Conservation (phyloP, 37 sponge, comb jelly and placozoan genomes). For the Corticium candelabrum region DNA sequence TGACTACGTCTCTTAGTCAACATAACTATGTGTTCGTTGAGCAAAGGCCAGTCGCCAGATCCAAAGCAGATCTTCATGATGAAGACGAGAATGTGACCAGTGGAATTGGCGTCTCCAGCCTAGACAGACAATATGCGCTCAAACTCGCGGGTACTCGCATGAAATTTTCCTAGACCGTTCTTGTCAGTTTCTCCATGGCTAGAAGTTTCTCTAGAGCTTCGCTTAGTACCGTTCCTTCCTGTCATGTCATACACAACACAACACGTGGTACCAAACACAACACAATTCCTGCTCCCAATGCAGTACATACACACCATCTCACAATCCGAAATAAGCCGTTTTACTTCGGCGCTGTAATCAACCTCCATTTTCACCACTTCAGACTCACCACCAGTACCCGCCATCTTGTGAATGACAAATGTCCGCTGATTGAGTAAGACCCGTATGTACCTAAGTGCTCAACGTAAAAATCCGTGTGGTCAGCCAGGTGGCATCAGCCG, state of each 20-base stretch:
- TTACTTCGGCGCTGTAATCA: neutral
- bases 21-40: slow-evolving; percentile 83
- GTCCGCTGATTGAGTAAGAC: too few relatives aligned
- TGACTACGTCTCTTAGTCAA: slow-evolving; percentile 79
- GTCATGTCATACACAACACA: too few relatives aligned
- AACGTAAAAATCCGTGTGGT: too few relatives aligned
- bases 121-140: slow-evolving; percentile 11
- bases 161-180: slow-evolving; percentile 45
- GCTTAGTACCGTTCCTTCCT: slow-evolving; percentile 64
- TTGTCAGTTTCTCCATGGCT: slow-evolving; percentile 78
- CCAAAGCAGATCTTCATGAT: slow-evolving; percentile 85
- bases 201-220: slow-evolving; percentile 86
- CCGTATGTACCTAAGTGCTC: too few relatives aligned
- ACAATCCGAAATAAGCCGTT: too few relatives aligned
- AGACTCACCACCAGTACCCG: too few relatives aligned
- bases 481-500: too few relatives aligned
- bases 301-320: too few relatives aligned
- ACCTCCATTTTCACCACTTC: too few relatives aligned
- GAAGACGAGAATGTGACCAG: slow-evolving; percentile 65
- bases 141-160: neutral
- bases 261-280: too few relatives aligned
- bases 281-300: too few relatives aligned
- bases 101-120: slow-evolving; percentile 75
- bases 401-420: too few relatives aligned
- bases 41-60: slow-evolving; percentile 60